phyloP scores from a whole-genome alignment of 2,888 invertebrate genomes.

The Agrotis segetum region DNA sequence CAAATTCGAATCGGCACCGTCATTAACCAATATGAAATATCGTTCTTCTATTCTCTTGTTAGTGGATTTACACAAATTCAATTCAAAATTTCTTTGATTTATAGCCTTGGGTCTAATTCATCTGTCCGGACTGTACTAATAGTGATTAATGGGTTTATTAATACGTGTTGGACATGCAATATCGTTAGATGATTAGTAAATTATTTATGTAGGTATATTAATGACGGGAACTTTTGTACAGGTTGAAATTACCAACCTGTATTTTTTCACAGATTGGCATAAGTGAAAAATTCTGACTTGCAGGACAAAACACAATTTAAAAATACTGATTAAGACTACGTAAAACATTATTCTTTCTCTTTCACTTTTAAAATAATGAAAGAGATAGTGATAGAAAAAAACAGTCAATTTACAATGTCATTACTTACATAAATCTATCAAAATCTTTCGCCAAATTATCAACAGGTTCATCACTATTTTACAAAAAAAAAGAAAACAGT shows the following conservation, averaged over 20 bases:
- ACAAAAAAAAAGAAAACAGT: constrained; percentile 26
- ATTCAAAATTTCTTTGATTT: constrained; percentile 48
- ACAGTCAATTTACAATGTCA: background rate
- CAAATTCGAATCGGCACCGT: constrained; percentile 1
- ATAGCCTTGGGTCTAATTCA: constrained; percentile 39
- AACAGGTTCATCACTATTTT: constrained; percentile 9
- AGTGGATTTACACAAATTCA: constrained; percentile 32
- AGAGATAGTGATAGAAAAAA: no score
- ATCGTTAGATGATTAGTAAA: constrained; percentile 22
- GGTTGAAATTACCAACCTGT: background rate
- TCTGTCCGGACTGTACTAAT: constrained; percentile 24
- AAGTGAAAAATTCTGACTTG: background rate
- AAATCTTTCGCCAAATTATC: background rate
- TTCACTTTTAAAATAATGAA: no score
- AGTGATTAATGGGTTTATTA: constrained; percentile 41
- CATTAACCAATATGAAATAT: constrained; percentile 36
- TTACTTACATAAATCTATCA: background rate
- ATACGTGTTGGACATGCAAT: constrained; percentile 37
- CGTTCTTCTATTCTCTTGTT: constrained; percentile 13
- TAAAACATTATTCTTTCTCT: no score
- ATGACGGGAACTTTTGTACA: background rate
- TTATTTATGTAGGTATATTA: constrained; percentile 20
- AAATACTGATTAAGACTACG: background rate
- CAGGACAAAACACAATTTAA: background rate
- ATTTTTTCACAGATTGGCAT: background rate